phyloP scores from a whole-genome alignment of 2,113 vertebrate genomes.

The Chunga burmeisteri region DNA sequence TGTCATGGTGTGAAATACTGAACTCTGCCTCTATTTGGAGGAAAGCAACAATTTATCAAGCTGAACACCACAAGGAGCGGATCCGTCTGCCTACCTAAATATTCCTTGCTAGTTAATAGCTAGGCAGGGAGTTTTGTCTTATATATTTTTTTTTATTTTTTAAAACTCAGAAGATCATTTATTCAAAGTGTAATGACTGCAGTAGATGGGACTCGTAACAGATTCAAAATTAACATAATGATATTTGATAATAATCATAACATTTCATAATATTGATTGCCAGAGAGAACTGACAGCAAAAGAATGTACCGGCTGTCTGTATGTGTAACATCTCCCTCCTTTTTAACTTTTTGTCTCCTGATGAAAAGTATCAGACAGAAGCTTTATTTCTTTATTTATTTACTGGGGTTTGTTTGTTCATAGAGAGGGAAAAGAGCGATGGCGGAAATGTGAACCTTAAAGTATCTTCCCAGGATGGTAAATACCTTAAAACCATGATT shows the following conservation, averaged over 20 bases:
- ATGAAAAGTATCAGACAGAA: neutral
- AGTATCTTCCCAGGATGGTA: neutral
- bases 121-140: conserved; percentile 23
- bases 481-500: neutral
- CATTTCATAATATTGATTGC: conserved; percentile 71
- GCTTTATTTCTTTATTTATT: neutral
- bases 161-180: conserved; percentile 10
- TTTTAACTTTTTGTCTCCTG: conserved; percentile 35
- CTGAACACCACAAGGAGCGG: conserved; percentile 21
- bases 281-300: conserved; percentile 40
- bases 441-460: neutral
- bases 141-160: neutral
- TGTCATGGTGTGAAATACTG: conserved; percentile 65
- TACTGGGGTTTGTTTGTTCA: neutral
- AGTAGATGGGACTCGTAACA: conserved; percentile 46
- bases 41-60: conserved; percentile 60
- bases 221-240: conserved; percentile 66
- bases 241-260: conserved; percentile 69
- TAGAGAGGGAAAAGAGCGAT: neutral
- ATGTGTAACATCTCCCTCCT: conserved; percentile 10
- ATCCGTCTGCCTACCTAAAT: conserved; percentile 58
- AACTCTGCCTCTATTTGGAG: conserved; percentile 65
- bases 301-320: conserved; percentile 48
- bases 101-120: conserved; percentile 41
- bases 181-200: neutral